A percentile compares a stretch with the other conserved stretches of the same genome.
These are phyloP conservation scores for Galeruca laticollis DNA, from an alignment of 2,888 invertebrate genomes.

Conservation along the genomic window DNA sequence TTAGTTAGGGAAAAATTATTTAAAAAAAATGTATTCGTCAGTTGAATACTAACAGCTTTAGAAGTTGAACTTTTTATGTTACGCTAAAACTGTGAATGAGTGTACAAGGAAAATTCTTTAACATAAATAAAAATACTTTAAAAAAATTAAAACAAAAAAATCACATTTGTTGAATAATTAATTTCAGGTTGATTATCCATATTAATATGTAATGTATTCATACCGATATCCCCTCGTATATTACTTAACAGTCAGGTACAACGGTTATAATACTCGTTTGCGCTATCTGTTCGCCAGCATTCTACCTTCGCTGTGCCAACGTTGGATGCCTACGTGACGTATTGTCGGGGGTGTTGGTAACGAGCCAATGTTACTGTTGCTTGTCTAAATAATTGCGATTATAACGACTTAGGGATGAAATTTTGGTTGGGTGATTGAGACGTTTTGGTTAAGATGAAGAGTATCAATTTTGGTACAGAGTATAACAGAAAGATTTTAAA, in stretches of 20 bases:
- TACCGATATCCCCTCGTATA: slow-evolving; percentile 6
- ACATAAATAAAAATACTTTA: too few species aligned
- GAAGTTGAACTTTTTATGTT: too few species aligned
- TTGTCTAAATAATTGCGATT: slow-evolving; percentile 29
- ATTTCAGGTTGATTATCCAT: too few species aligned
- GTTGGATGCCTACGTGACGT: slow-evolving; percentile 60
- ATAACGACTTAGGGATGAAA: slow-evolving; percentile 18
- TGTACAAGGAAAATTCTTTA: too few species aligned
- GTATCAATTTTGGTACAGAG: not conserved
- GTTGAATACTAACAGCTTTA: too few species aligned
- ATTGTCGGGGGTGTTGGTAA: slow-evolving; percentile 55
- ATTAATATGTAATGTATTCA: not conserved
- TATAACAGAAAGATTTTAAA: not conserved
- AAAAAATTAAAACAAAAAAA: too few species aligned
- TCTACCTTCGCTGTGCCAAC: slow-evolving; percentile 11
- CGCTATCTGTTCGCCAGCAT: slow-evolving; percentile 55
- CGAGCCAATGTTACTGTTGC: slow-evolving; percentile 40
- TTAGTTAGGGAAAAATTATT: too few species aligned
- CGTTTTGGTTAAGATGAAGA: not conserved
- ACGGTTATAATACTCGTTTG: slow-evolving; percentile 58
- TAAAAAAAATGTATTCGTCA: too few species aligned
- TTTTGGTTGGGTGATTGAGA: slow-evolving; percentile 14
- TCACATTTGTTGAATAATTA: too few species aligned
- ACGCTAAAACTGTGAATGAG: too few species aligned
- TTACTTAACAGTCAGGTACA: slow-evolving; percentile 56